Conservation (phyloP, 2,797 vertebrate species). For the Melanotaenia pygmaea region DNA sequence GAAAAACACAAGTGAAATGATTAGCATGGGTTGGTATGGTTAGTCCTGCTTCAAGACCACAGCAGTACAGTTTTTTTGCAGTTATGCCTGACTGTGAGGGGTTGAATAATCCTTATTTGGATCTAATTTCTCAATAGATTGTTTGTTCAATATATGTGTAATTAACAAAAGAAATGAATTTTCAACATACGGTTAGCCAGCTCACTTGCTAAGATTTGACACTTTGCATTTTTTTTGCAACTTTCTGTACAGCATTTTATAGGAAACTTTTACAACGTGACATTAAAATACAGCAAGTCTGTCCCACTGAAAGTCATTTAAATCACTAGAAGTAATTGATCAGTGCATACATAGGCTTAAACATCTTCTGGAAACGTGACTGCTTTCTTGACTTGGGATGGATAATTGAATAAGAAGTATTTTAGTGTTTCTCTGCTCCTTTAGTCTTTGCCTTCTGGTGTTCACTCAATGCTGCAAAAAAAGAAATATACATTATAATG, state of each 20-base stretch:
- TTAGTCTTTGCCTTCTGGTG: constrained; percentile 28
- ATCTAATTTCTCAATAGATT: constrained; percentile 14
- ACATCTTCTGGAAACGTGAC: constrained; percentile 41
- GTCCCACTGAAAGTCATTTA: constrained; percentile 28
- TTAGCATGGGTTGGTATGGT: constrained; percentile 2
- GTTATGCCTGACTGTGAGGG: background rate
- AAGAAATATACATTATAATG: constrained; percentile 38
- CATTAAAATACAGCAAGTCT: constrained; percentile 8
- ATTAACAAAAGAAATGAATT: constrained; percentile 1
- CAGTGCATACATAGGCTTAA: constrained; percentile 23
- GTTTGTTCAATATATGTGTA: constrained; percentile 3
- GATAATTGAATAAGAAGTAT: constrained; percentile 47
- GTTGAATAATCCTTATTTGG: background rate
- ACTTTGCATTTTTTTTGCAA: constrained; percentile 3
- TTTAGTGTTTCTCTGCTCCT: constrained; percentile 35
- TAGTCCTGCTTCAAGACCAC: background rate
- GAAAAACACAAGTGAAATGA: constrained; percentile 2
- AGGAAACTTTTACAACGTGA: constrained; percentile 19
- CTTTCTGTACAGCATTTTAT: background rate
- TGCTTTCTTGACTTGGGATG: constrained; percentile 13
- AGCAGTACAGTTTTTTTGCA: constrained; percentile 10
- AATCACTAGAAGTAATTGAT: constrained; percentile 13
- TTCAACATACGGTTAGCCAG: constrained; percentile 4
- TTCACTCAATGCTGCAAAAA: constrained; percentile 49
- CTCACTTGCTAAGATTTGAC: background rate